These are phyloP conservation scores for Mionectes olivaceus DNA, from an alignment of 2,797 vertebrate genomes.

Conservation along the genomic window DNA sequence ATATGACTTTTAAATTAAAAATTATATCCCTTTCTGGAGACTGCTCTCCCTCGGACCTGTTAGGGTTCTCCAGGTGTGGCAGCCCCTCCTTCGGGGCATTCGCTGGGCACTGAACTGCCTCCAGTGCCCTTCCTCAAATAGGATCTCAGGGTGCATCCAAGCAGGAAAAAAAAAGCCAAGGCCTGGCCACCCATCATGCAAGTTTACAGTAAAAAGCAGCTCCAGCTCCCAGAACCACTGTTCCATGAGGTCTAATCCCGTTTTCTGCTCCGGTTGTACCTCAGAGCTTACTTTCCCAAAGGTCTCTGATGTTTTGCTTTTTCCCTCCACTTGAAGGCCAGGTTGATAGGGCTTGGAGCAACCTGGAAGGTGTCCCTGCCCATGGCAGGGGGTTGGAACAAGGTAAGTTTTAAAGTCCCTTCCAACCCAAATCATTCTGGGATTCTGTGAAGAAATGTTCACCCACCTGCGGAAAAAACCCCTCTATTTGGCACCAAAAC, in stretches of 20 bases:
- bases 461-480: neutral
- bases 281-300: neutral
- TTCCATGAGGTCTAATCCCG: neutral
- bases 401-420: neutral
- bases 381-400: neutral
- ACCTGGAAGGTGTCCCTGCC: too few relatives aligned
- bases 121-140: neutral
- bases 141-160: neutral
- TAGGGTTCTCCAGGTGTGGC: neutral
- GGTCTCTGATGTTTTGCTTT: neutral
- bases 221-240: neutral
- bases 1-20: fast-evolving
- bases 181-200: neutral
- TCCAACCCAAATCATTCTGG: neutral
- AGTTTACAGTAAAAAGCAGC: neutral
- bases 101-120: too few relatives aligned
- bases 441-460: neutral
- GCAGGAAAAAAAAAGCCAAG: neutral
- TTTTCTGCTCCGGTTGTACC: neutral
- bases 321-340: neutral
- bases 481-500: neutral
- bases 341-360: neutral
- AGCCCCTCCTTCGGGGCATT: neutral
- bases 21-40: neutral
- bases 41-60: neutral